phyloP scores from a whole-genome alignment of 1,140 invertebrate genomes.

The Orussus abietinus region DNA sequence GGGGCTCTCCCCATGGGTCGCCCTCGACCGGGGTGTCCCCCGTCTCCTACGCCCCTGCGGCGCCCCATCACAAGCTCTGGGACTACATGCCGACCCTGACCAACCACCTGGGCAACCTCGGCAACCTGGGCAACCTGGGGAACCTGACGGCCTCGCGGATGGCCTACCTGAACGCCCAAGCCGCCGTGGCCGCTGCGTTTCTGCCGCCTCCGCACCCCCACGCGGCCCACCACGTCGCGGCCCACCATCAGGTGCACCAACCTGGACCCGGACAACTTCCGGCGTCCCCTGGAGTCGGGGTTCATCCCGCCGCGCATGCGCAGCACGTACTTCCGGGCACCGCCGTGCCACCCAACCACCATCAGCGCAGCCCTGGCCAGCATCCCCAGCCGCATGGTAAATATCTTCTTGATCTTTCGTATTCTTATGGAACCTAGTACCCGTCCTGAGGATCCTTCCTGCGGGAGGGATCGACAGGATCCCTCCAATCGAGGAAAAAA shows the following conservation, averaged over 20 bases:
- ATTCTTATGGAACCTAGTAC: no score
- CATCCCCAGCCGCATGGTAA: slow-evolving; percentile 48
- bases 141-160: slow-evolving; percentile 67
- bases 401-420: slow-evolving; percentile 16
- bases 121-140: slow-evolving; percentile 42
- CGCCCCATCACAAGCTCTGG: slow-evolving; percentile 51
- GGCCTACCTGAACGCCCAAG: slow-evolving; percentile 84
- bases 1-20: slow-evolving; percentile 49
- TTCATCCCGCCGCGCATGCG: slow-evolving; percentile 47
- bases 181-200: slow-evolving; percentile 82
- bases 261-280: slow-evolving; percentile 44
- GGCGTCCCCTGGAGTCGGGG: slow-evolving; percentile 42
- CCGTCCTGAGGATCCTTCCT: no score
- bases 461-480: no score
- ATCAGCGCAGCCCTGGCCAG: slow-evolving; percentile 48
- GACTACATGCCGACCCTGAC: slow-evolving; percentile 51
- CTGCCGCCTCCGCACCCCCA: slow-evolving; percentile 64
- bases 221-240: slow-evolving; percentile 48
- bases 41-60: slow-evolving; percentile 51
- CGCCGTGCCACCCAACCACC: slow-evolving; percentile 41
- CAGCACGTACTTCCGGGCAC: slow-evolving; percentile 48
- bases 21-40: slow-evolving; percentile 53
- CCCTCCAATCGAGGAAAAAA: no score
- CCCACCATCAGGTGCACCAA: slow-evolving; percentile 51
- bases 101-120: slow-evolving; percentile 46